Evolutionary conservation across 2,888 invertebrate genomes (phyloP), one percentile per base, ranked within the genome.

Genomic region (Metalampra italica): DNA sequence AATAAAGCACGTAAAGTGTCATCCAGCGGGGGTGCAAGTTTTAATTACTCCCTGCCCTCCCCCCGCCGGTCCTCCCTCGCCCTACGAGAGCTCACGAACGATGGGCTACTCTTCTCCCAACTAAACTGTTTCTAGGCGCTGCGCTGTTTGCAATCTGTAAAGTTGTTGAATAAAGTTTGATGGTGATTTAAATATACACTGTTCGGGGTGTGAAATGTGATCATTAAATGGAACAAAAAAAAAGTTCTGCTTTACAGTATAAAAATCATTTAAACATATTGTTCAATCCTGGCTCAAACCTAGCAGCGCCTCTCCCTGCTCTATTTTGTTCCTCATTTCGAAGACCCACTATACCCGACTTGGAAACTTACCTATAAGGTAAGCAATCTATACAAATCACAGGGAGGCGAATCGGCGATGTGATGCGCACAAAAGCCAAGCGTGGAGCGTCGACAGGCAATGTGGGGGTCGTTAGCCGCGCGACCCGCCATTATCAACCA

Each of bases 51-150:
- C n/a, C n/a, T n/a, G n/a, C n/a, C n/a, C n/a, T n/a, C n/a, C n/a
- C n/a, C n/a, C n/a, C n/a, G n/a, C n/a, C n/a, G n/a, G n/a, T n/a
- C n/a, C n/a, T n/a, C n/a, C n/a, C n/a, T 83, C 71, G 67, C 71
- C 65, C 73, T 71, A 71, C 63, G 60, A 71, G 60, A 68, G 75
- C 75, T 75, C 69, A 75, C 68, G 71, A 70, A 64, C 71, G 69
- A 73, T 71, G 74, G 64, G 77, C 75, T 75, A 78, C 76, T 82
- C 68, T 79, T 75, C 72, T 74, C 66, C 67, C 67, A 77, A 78
- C 78, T 77, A 74, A 78, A 77, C 73, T 68, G 67, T 74, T 75
- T 36, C 36, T 36, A 5, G 36, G 36, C 22, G 65, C 65, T 62
- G 36, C 22, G 65, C 65, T 62, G 59, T 57, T 59, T 62, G 55